Evolutionary conservation across 2,797 vertebrate genomes (phyloP).

Genomic region (Lagorchestes hirsutus): DNA sequence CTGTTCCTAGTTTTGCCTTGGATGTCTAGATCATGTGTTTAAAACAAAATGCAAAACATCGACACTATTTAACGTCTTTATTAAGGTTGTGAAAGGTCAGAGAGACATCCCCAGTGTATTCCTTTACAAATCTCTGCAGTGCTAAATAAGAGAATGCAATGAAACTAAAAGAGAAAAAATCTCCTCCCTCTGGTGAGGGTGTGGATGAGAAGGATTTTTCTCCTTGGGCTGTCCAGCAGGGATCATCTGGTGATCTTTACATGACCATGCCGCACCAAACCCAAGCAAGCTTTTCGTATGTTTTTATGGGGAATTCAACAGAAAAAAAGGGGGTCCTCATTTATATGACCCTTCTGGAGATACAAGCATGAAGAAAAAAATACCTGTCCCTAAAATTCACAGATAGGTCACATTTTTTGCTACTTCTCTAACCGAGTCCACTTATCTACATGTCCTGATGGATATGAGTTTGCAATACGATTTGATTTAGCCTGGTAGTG

Average conservation of each 20-base stretch:
- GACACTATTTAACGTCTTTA: not conserved
- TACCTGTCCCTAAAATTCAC: not conserved
- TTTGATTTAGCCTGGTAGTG: not conserved
- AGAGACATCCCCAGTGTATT: not conserved
- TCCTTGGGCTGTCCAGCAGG: not conserved
- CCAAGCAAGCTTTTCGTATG: not conserved
- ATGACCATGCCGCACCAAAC: not conserved
- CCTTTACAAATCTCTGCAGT: not conserved
- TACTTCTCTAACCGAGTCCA: not conserved
- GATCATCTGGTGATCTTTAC: not conserved
- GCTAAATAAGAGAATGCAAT: not conserved
- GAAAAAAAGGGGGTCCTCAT: not conserved
- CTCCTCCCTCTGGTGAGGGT: not conserved
- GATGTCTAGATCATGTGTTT: not conserved
- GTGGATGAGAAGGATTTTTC: not conserved
- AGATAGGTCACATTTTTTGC: not conserved
- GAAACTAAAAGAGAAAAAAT: not conserved
- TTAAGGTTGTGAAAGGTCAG: constrained; percentile 21
- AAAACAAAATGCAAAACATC: not conserved
- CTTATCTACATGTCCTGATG: not conserved
- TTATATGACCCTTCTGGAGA: not conserved
- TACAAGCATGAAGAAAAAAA: not conserved
- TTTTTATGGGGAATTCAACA: not conserved
- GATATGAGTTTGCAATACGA: not conserved
- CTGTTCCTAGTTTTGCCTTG: not conserved